These are phyloP conservation scores for Odontophorus gujanensis DNA, from an alignment of 2,113 vertebrate species.

Conservation along the genomic window DNA sequence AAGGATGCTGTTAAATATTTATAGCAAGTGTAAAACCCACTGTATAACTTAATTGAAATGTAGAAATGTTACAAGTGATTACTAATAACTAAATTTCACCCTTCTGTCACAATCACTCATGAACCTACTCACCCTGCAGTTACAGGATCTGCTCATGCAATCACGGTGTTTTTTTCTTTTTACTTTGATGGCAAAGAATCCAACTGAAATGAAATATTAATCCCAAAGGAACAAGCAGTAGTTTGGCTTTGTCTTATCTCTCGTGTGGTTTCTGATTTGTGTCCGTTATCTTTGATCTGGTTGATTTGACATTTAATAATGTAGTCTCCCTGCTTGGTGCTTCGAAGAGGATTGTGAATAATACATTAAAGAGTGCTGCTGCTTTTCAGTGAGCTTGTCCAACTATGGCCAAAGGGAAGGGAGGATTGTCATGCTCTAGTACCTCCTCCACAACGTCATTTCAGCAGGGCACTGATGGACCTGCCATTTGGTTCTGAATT, in stretches of 20 bases:
- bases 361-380: background rate
- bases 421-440: background rate
- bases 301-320: background rate
- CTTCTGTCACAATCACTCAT: background rate
- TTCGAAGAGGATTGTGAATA: background rate
- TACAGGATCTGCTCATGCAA: background rate
- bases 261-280: background rate
- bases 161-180: background rate
- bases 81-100: background rate
- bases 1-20: background rate
- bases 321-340: background rate
- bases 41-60: background rate
- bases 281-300: background rate
- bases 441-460: background rate
- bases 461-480: background rate
- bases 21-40: background rate
- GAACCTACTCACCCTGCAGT: background rate
- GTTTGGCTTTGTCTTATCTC: background rate
- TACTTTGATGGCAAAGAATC: background rate
- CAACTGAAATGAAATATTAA: background rate
- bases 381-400: background rate
- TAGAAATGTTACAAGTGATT: background rate
- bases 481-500: background rate
- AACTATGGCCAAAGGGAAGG: background rate
- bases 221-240: background rate